Evolutionary conservation across 2,888 invertebrate genomes (phyloP).

Genomic region (Lottia gigantea): DNA sequence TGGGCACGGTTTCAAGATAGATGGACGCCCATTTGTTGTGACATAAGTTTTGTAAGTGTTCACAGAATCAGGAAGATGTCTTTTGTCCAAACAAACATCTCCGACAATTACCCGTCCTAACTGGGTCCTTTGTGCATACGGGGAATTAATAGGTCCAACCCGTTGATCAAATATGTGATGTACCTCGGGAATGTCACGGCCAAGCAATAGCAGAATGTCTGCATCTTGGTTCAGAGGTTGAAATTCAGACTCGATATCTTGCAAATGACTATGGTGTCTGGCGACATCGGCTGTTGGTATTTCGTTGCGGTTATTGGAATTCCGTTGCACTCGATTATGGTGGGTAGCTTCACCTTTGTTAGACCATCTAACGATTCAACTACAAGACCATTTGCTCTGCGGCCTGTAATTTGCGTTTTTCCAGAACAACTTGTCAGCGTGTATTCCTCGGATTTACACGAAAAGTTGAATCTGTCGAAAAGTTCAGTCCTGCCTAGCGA

Average conservation of each 20-base stretch:
- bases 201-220: constrained; percentile 8
- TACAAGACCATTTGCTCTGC: constrained; percentile 20
- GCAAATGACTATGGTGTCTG: constrained; percentile 20
- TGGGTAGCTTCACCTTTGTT: constrained; percentile 15
- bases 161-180: constrained; percentile 16
- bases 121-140: constrained; percentile 2
- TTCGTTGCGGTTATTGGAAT: constrained; percentile 26
- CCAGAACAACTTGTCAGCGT: constrained; percentile 30
- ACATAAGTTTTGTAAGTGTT: constrained; percentile 4
- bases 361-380: constrained; percentile 22
- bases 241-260: background rate
- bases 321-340: constrained; percentile 27
- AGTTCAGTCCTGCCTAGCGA: constrained; percentile 24
- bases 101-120: constrained; percentile 6
- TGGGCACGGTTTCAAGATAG: constrained; percentile 3
- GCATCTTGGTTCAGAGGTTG: background rate
- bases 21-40: background rate
- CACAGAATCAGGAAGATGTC: constrained; percentile 4
- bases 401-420: constrained; percentile 16
- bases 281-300: constrained; percentile 32
- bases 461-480: constrained; percentile 20
- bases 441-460: constrained; percentile 11
- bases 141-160: background rate
- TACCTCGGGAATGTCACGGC: constrained; percentile 2
- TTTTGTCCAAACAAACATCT: constrained; percentile 8